Conservation (phyloP, 2,113 vertebrate species). For the Thermophis baileyi region DNA sequence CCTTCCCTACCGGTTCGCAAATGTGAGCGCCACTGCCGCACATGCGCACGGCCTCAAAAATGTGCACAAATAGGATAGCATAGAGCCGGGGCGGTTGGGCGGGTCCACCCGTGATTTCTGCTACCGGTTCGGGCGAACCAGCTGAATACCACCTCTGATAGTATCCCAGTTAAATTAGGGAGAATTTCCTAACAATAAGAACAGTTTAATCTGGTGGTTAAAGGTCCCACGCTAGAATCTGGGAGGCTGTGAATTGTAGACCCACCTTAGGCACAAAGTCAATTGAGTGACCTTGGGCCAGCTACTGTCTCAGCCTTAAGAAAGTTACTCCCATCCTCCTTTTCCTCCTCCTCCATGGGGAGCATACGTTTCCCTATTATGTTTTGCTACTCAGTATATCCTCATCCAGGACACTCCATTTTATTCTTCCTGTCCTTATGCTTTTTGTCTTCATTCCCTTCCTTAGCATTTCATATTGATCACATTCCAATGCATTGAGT, state of each 20-base stretch:
- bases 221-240: too few relatives aligned
- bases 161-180: not conserved
- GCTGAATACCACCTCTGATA: not conserved
- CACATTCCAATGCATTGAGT: not conserved
- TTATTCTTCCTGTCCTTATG: not conserved
- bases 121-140: too few relatives aligned
- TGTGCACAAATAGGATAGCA: too few relatives aligned
- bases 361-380: not conserved
- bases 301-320: not conserved
- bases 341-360: not conserved
- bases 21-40: too few relatives aligned
- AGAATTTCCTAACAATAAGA: not conserved
- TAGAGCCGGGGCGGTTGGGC: too few relatives aligned
- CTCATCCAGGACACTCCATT: not conserved
- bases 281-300: not conserved
- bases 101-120: too few relatives aligned
- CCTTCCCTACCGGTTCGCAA: too few relatives aligned
- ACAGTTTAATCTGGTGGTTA: not conserved
- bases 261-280: too few relatives aligned
- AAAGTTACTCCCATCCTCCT: not conserved
- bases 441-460: not conserved
- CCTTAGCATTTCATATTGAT: not conserved
- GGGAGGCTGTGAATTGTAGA: not conserved
- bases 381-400: not conserved
- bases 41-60: too few relatives aligned